Percentiles rank a stretch among this genome's conserved stretches.
These are phyloP conservation scores for Carettochelys insculpta DNA, from an alignment of 2,113 vertebrate species.

Conservation along the genomic window DNA sequence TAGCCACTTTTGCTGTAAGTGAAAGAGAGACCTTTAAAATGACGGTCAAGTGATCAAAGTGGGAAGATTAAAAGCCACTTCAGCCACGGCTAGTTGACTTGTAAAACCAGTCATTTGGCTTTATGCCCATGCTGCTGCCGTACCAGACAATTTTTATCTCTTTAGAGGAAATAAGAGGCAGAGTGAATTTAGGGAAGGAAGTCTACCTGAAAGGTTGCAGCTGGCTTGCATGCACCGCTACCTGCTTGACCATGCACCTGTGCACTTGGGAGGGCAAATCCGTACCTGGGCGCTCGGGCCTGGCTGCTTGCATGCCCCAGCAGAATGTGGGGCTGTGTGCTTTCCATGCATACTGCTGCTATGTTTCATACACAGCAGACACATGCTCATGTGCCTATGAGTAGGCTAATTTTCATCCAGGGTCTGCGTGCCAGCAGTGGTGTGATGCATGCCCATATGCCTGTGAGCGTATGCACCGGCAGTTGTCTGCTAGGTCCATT, in stretches of 20 bases:
- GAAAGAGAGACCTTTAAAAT: neutral
- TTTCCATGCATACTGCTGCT: too few relatives aligned
- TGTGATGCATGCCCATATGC: neutral
- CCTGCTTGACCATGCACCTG: fast-evolving
- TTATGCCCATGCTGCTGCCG: neutral
- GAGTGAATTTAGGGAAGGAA: neutral
- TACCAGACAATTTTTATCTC: neutral
- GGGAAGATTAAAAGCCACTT: neutral
- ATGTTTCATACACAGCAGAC: neutral
- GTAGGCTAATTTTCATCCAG: neutral
- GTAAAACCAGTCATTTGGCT: neutral
- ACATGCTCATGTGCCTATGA: neutral
- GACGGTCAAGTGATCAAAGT: fast-evolving
- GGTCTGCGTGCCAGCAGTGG: neutral
- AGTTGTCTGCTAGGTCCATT: neutral
- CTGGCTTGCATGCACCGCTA: neutral
- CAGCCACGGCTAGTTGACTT: neutral
- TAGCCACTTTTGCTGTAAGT: neutral
- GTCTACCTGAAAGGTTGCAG: neutral
- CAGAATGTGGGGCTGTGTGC: neutral
- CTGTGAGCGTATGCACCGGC: neutral
- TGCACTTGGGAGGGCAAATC: neutral
- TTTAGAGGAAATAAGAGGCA: neutral
- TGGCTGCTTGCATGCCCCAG: too few relatives aligned
- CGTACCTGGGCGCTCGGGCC: too few relatives aligned